These are phyloP conservation scores for Hydrotaea diabolus DNA, from an alignment of 2,888 invertebrate species.

Conservation along the genomic window DNA sequence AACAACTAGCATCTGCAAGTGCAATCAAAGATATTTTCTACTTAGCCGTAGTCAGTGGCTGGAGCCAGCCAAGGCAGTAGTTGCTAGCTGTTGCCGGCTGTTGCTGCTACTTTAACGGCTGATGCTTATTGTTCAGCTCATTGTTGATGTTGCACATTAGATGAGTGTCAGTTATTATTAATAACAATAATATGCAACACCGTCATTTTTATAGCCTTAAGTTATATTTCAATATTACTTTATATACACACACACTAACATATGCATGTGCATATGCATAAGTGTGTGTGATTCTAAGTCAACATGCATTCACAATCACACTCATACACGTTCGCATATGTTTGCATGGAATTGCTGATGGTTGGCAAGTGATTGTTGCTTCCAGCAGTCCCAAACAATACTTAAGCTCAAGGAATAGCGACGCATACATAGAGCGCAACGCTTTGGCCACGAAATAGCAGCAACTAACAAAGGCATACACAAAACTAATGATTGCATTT, in stretches of 20 bases:
- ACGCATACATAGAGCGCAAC: constrained; percentile 23
- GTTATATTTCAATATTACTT: constrained; percentile 65
- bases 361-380: constrained; percentile 64
- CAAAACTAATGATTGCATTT: constrained; percentile 65
- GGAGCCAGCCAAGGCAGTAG: not conserved
- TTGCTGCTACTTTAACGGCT: constrained; percentile 44
- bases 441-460: not conserved
- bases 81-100: constrained; percentile 37
- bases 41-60: not conserved
- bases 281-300: too few relatives aligned
- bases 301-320: constrained; percentile 43
- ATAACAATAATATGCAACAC: constrained; percentile 70
- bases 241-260: not conserved
- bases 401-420: not conserved
- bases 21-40: constrained; percentile 40
- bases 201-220: constrained; percentile 63
- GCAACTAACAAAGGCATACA: not conserved
- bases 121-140: constrained; percentile 37
- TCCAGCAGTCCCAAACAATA: constrained; percentile 47
- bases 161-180: constrained; percentile 70
- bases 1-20: constrained; percentile 1
- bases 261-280: too few relatives aligned
- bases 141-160: constrained; percentile 66
- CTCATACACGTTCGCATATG: not conserved
- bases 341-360: constrained; percentile 47